phyloP scores from a whole-genome alignment of 2,888 invertebrate species.

The Heliconius aoede region DNA sequence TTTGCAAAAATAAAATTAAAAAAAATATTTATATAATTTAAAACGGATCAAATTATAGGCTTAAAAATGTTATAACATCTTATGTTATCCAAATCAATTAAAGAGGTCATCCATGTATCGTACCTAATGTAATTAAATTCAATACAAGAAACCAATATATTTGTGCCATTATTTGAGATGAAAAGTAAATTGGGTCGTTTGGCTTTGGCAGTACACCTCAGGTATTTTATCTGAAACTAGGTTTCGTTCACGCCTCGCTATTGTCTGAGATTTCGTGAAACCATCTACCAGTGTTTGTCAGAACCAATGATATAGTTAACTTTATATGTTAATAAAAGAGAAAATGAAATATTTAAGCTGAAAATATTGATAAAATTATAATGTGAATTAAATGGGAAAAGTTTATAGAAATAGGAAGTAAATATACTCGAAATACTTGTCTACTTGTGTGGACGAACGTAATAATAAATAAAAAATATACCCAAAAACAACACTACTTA shows the following conservation, averaged over 20 bases:
- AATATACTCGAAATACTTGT: no score
- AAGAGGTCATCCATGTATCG: neutral
- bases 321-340: neutral
- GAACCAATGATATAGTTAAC: conserved; percentile 8
- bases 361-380: neutral
- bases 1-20: no score
- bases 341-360: neutral
- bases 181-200: conserved; percentile 24
- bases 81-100: neutral
- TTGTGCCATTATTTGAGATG: conserved; percentile 18
- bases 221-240: conserved; percentile 20
- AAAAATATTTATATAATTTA: no score
- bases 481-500: neutral
- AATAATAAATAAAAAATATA: neutral
- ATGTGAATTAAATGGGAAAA: neutral
- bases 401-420: no score
- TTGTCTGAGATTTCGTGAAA: conserved; percentile 24
- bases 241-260: conserved; percentile 22
- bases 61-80: no score
- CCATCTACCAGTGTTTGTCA: conserved; percentile 10
- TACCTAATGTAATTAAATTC: conserved; percentile 2
- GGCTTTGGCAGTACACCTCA: conserved; percentile 26
- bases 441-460: no score
- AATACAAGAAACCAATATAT: neutral
- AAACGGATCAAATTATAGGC: no score